These are phyloP conservation scores for Adineta ricciae DNA, from an alignment of 2,888 invertebrate genomes.

Conservation along the genomic window DNA sequence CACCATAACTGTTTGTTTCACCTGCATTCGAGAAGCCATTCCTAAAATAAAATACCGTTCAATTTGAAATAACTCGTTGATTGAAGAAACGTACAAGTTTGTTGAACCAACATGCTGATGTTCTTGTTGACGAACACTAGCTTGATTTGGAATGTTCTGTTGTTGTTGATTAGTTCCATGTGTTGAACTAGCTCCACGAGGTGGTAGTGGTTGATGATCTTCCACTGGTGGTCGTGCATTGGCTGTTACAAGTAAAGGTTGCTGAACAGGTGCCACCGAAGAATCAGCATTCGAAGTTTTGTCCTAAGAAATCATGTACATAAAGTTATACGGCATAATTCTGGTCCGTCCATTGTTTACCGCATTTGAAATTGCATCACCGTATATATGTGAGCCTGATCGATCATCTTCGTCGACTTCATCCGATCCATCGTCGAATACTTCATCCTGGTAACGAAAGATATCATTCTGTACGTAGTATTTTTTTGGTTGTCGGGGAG, in stretches of 20 bases:
- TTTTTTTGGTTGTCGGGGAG: slow-evolving; percentile 84
- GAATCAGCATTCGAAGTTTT: slow-evolving; percentile 2
- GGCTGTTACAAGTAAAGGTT: background rate
- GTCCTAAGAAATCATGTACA: background rate
- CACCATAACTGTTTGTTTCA: background rate
- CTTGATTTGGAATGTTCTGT: background rate
- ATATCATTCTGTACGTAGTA: slow-evolving; percentile 98
- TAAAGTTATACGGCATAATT: no score
- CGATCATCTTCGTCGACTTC: slow-evolving; percentile 12
- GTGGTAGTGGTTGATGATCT: background rate
- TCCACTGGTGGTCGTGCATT: background rate
- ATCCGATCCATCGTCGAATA: slow-evolving; percentile 55
- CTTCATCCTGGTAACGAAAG: slow-evolving; percentile 83
- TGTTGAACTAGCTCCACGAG: background rate
- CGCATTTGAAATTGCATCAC: background rate
- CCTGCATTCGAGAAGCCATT: background rate
- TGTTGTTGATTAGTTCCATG: background rate
- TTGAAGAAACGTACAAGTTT: background rate
- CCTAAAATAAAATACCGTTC: background rate
- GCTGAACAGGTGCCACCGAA: background rate
- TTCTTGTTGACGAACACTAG: background rate
- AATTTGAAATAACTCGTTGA: background rate
- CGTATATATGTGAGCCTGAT: background rate
- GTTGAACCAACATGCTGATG: background rate
- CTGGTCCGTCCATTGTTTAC: background rate